Evolutionary conservation across 2,888 invertebrate genomes (phyloP), one percentile per base, ranked within the genome.

Genomic region (Lithosia quadra): DNA sequence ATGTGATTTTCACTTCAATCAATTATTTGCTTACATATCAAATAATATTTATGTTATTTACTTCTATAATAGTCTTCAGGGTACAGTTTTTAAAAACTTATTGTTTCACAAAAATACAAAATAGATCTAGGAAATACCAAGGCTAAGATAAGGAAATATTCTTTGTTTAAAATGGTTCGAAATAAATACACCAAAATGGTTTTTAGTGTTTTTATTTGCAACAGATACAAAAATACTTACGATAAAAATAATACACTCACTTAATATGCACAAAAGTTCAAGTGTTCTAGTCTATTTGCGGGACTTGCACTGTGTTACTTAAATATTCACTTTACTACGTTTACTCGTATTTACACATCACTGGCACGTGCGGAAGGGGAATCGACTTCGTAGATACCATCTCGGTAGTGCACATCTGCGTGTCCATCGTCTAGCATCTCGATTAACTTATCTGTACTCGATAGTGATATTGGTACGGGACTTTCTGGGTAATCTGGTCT

Each of bases 401-500:
- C 90, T 71, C 84, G 84, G 61, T 88, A 91, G 66, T 86, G 86
- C 0, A 81, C 73, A 58, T 89, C 88, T 28, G 78, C 79, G 64
- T 87, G 84, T 0, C 67, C 77, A 8, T 92, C 90, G 34, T 86
- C 85, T 7, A 93, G 83, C 56, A 92, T 88, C 53, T 92, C 90
- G 59, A 93, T 88, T 43, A 93, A 72, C 74, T 89, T 88, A 24
- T 90, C 91, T 1, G 88, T 89, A 24, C 85, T 90, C 0, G 86
- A 80, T 49, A 88, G 88, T n/a, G 87, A 74, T 28, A 81, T 73
- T 1, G 85, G 87, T 9, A 86, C 82, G 0, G 90, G 90, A 67
- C 90, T 89, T 76, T 94, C 94, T 0, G 94, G 94, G 57, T 93
- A 95, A 73, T 95, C 94, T 0, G 94, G 94, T 57, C 94, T 85